These are phyloP conservation scores for Diglossa brunneiventris DNA, from an alignment of 2,113 vertebrate species.

Conservation along the genomic window DNA sequence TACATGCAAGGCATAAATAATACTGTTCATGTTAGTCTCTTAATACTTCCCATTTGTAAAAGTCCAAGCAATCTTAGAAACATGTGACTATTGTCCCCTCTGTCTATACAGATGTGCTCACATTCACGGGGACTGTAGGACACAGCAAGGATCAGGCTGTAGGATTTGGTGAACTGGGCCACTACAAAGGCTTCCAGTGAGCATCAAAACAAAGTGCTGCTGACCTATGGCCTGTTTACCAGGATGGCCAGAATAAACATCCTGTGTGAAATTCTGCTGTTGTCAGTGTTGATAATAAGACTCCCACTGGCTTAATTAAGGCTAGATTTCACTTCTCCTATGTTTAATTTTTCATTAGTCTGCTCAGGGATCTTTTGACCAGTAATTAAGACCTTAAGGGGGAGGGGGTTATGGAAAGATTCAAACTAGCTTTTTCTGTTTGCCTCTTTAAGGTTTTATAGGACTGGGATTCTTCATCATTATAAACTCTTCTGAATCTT, in stretches of 20 bases:
- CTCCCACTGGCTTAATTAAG: background rate
- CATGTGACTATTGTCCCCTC: rapidly evolving
- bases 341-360: background rate
- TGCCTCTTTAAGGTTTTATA: background rate
- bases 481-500: background rate
- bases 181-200: background rate
- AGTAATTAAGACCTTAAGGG: background rate
- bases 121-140: background rate
- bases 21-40: background rate
- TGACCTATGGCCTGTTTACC: background rate
- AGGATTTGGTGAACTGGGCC: background rate
- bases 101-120: background rate
- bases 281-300: background rate
- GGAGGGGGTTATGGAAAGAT: background rate
- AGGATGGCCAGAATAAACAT: background rate
- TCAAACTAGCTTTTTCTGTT: background rate
- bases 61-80: background rate
- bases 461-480: background rate
- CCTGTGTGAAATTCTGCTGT: background rate
- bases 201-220: background rate
- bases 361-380: background rate
- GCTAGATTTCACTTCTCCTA: background rate
- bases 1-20: background rate
- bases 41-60: background rate
- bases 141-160: background rate